Evolutionary conservation across 2,113 vertebrate species (phyloP).

Genomic region (Vulpes vulpes): DNA sequence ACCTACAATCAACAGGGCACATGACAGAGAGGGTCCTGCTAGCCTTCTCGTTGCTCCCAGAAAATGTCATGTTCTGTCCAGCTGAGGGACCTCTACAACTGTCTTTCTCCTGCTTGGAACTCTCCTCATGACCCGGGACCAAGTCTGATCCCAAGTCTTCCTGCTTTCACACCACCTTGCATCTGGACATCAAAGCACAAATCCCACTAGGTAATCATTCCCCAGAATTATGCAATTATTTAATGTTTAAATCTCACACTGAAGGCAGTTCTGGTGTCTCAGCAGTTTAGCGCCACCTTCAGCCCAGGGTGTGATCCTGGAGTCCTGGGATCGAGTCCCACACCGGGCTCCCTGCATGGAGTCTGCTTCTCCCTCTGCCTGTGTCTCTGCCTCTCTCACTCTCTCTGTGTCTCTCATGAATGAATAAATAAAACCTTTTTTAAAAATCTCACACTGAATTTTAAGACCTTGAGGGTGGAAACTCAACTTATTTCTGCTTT

Average conservation of each 20-base stretch:
- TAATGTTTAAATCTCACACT: background rate
- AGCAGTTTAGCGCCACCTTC: too few species aligned
- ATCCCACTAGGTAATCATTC: accelerated
- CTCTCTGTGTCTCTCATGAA: too few species aligned
- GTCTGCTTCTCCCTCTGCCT: too few species aligned
- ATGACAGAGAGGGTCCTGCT: accelerated
- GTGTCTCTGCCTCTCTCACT: too few species aligned
- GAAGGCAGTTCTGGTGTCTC: background rate
- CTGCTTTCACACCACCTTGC: too few species aligned
- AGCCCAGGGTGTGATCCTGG: too few species aligned
- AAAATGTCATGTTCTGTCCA: accelerated
- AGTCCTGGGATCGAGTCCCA: too few species aligned
- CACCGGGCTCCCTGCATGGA: too few species aligned
- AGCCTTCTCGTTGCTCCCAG: background rate
- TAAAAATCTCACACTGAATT: background rate
- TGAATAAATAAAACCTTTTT: too few species aligned
- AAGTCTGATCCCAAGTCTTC: background rate
- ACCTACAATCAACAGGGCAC: accelerated
- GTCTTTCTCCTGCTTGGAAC: too few species aligned
- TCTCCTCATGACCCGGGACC: background rate
- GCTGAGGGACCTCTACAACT: accelerated
- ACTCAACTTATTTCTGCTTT: background rate
- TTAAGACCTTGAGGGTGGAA: background rate
- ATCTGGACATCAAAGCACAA: background rate
- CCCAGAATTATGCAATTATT: accelerated